Evolutionary conservation across 2,113 vertebrate genomes (phyloP).

Genomic region (Catharus minimus): DNA sequence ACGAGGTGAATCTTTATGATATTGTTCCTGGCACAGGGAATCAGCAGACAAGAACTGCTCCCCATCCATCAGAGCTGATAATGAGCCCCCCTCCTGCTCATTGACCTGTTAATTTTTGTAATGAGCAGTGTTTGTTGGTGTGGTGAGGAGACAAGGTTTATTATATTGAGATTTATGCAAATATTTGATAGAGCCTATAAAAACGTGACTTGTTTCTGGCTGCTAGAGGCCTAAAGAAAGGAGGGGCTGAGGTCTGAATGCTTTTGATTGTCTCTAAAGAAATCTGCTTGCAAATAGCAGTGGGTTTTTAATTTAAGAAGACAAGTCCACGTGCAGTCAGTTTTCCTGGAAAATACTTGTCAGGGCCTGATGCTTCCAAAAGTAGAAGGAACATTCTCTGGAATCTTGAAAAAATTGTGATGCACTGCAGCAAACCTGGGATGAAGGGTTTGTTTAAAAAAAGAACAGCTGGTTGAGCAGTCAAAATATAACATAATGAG

Average conservation of each 20-base stretch:
- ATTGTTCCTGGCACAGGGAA: not conserved
- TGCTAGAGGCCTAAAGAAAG: not conserved
- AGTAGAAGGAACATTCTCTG: not conserved
- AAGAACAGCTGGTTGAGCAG: not conserved
- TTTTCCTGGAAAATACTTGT: constrained; percentile 37
- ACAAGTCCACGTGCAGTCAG: constrained; percentile 1
- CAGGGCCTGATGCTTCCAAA: not conserved
- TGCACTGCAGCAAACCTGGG: not conserved
- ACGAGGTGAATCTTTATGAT: not conserved
- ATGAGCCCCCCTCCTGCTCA: not conserved
- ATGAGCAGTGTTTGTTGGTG: not conserved
- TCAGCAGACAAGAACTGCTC: not conserved
- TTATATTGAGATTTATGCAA: not conserved
- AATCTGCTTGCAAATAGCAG: not conserved
- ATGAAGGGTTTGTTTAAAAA: not conserved
- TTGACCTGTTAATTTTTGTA: not conserved
- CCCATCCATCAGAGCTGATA: not conserved
- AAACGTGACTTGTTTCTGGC: rapidly evolving
- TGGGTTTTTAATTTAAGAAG: constrained; percentile 19
- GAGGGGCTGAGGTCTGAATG: not conserved
- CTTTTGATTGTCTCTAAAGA: not conserved
- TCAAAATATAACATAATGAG: not conserved
- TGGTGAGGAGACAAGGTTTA: not conserved
- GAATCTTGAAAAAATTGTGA: not conserved
- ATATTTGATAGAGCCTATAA: not conserved